Evolutionary conservation across 2,888 invertebrate species (phyloP).

Genomic region (Campoplex capitator): DNA sequence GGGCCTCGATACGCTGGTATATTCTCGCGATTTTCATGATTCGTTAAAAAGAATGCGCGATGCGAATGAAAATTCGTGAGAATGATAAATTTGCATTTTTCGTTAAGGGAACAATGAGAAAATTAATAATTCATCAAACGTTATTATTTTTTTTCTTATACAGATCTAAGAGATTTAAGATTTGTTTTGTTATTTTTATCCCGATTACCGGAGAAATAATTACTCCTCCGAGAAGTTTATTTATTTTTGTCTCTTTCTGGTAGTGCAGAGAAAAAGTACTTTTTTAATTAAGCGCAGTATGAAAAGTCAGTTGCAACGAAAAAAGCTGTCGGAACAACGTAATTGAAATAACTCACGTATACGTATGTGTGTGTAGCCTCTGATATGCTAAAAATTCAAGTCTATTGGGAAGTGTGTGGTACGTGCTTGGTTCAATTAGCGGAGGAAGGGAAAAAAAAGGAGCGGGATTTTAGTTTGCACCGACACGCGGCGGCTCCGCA

Average conservation of each 20-base stretch:
- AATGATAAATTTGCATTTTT: background rate
- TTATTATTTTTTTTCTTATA: background rate
- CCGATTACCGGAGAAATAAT: background rate
- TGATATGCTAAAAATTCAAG: background rate
- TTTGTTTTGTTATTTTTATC: background rate
- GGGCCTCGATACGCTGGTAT: background rate
- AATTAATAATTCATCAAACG: background rate
- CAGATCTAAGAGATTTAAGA: background rate
- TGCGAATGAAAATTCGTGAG: background rate
- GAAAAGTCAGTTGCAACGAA: background rate
- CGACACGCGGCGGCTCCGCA: constrained; percentile 32
- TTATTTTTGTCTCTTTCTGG: background rate
- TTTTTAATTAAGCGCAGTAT: background rate
- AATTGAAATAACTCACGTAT: background rate
- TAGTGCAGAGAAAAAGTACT: background rate
- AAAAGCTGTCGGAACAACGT: background rate
- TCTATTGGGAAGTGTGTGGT: too few relatives aligned
- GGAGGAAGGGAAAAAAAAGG: background rate
- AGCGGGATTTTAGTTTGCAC: constrained; percentile 33
- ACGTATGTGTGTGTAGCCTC: background rate
- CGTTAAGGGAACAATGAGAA: background rate
- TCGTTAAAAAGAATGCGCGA: background rate
- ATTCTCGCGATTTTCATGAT: background rate
- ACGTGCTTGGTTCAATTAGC: background rate
- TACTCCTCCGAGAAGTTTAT: background rate